These are phyloP conservation scores for Drosophila atroscutellata DNA, from an alignment of 2,888 invertebrate species.

Conservation along the genomic window DNA sequence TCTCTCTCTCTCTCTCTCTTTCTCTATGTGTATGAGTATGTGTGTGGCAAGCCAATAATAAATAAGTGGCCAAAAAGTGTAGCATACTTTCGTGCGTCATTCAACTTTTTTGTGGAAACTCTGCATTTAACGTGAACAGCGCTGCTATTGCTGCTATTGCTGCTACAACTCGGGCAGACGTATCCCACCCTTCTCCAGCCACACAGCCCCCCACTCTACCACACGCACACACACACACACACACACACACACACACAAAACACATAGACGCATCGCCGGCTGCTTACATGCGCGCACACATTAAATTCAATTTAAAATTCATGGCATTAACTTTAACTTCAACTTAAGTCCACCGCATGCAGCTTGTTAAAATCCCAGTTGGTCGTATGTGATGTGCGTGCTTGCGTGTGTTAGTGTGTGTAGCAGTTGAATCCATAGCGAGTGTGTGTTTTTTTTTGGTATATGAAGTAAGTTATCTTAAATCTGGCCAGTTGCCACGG, in stretches of 20 bases:
- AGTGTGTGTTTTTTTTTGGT: slow-evolving; percentile 1
- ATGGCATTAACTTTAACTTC: slow-evolving; percentile 79
- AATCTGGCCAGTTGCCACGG: slow-evolving; percentile 60
- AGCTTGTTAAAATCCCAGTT: slow-evolving; percentile 70
- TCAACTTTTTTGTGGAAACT: slow-evolving; percentile 73
- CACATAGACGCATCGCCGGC: slow-evolving; percentile 5
- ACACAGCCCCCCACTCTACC: neutral
- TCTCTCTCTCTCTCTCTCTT: neutral
- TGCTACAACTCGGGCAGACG: slow-evolving; percentile 16
- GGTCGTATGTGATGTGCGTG: slow-evolving; percentile 2
- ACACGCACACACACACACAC: neutral
- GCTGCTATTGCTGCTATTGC: slow-evolving; percentile 24
- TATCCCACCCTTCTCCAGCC: neutral
- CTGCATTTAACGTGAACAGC: slow-evolving; percentile 49
- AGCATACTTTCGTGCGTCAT: slow-evolving; percentile 70
- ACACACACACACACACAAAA: neutral
- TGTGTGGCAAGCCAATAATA: slow-evolving; percentile 67
- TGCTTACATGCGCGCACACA: slow-evolving; percentile 59
- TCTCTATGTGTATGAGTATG: slow-evolving; percentile 6
- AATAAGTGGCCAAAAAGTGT: slow-evolving; percentile 73
- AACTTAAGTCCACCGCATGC: slow-evolving; percentile 78
- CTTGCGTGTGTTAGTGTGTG: slow-evolving; percentile 11
- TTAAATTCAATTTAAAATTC: slow-evolving; percentile 80
- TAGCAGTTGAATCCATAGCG: slow-evolving; percentile 3
- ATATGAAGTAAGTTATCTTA: slow-evolving; percentile 52